Percentiles rank a stretch among this genome's conserved stretches.
phyloP scores from a whole-genome alignment of 1,140 invertebrate genomes.

The Maconellicoccus hirsutus region DNA sequence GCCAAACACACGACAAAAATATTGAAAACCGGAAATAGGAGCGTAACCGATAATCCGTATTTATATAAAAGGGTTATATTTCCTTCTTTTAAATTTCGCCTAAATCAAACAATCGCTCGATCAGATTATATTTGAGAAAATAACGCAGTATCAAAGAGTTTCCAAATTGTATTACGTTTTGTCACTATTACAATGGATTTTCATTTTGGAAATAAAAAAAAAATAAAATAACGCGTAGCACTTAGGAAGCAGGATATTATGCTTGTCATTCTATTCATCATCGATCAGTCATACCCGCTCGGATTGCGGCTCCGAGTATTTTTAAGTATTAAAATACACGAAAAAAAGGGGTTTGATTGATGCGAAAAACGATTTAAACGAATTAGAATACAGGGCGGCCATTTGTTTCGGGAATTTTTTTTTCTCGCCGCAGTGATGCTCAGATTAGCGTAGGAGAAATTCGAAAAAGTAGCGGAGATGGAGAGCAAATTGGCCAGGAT shows the following conservation, averaged over 20 bases:
- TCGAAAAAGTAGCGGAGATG: no score
- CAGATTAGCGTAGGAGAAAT: neutral
- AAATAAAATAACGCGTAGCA: neutral
- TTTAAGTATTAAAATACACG: neutral
- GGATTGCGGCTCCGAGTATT: constrained; percentile 2
- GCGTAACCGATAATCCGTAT: constrained; percentile 3
- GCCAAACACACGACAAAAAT: neutral
- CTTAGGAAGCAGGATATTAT: constrained; percentile 2
- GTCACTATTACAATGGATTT: neutral
- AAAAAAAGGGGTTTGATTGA: constrained; percentile 15
- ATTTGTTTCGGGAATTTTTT: neutral
- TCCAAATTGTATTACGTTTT: constrained; percentile 16
- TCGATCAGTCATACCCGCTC: constrained; percentile 17
- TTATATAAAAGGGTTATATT: neutral
- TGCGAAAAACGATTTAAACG: constrained; percentile 19
- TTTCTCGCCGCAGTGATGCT: neutral
- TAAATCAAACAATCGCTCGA: constrained; percentile 4
- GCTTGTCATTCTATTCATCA: constrained; percentile 21
- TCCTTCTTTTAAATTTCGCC: neutral
- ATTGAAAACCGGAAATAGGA: neutral
- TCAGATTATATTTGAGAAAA: constrained; percentile 9
- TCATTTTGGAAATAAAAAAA: neutral
- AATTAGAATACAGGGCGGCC: neutral
- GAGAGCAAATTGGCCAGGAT: no score
- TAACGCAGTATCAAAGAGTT: constrained; percentile 16